Percentiles rank a stretch among this genome's conserved stretches.
These are phyloP conservation scores for Rotaria magnacalcarata DNA, from an alignment of 2,888 invertebrate genomes.

Conservation along the genomic window DNA sequence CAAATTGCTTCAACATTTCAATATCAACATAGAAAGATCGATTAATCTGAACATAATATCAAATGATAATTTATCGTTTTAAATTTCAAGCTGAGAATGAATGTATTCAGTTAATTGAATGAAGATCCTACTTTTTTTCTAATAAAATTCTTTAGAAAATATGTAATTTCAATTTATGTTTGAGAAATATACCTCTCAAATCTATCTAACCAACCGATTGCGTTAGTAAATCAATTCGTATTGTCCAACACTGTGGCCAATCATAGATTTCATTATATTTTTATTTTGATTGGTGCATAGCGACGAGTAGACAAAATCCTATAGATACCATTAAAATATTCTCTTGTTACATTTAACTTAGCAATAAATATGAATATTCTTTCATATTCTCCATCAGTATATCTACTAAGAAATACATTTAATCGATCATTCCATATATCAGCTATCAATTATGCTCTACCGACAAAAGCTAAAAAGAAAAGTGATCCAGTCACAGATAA, in stretches of 20 bases:
- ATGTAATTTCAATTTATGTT: no score
- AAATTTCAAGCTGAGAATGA: no score
- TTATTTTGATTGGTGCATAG: background rate
- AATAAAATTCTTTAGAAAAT: no score
- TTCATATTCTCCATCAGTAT: background rate
- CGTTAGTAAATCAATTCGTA: background rate
- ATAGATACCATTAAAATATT: background rate
- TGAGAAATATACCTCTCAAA: no score
- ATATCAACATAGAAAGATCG: no score
- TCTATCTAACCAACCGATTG: no score
- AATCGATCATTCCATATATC: slow-evolving; percentile 37
- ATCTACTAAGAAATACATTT: background rate
- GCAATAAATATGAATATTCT: background rate
- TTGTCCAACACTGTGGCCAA: background rate
- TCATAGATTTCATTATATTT: background rate
- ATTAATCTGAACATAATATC: no score
- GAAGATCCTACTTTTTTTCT: no score
- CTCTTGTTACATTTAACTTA: background rate
- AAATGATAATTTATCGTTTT: no score
- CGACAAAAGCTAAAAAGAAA: slow-evolving; percentile 81
- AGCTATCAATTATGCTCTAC: slow-evolving; percentile 68
- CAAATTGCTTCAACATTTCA: no score
- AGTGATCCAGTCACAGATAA: slow-evolving; percentile 74
- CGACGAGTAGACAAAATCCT: background rate
- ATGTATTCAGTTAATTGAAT: no score